These are phyloP conservation scores for Pomatorhinus ruficollis DNA, from an alignment of 2,113 vertebrate genomes.

Conservation along the genomic window DNA sequence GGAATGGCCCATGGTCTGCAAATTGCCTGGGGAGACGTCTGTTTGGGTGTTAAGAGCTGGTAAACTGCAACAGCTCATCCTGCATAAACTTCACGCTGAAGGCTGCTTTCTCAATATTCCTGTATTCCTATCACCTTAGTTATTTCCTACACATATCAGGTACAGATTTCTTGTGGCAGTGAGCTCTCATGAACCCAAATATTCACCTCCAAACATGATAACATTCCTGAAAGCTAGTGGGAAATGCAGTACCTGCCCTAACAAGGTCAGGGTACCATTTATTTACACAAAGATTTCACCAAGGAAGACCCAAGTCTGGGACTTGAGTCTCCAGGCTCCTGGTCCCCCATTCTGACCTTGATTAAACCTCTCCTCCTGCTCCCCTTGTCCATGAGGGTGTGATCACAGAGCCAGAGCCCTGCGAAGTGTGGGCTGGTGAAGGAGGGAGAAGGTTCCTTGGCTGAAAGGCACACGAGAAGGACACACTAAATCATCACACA, in stretches of 20 bases:
- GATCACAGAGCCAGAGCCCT: background rate
- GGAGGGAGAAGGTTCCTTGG: background rate
- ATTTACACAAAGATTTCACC: background rate
- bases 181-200: background rate
- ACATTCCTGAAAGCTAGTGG: background rate
- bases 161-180: background rate
- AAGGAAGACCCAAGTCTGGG: background rate
- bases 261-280: background rate
- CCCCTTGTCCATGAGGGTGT: background rate
- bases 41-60: background rate
- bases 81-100: background rate
- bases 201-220: background rate
- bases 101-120: background rate
- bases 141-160: background rate
- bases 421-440: background rate
- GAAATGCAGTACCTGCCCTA: background rate
- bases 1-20: background rate
- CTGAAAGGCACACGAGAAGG: background rate
- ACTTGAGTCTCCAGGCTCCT: background rate
- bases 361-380: background rate
- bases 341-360: background rate
- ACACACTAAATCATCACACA: constrained; percentile 50
- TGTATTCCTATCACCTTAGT: background rate
- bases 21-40: background rate
- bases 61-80: background rate